Evolutionary conservation across 2,888 invertebrate genomes (phyloP).

Genomic region (Rhorus exstirpatorius): DNA sequence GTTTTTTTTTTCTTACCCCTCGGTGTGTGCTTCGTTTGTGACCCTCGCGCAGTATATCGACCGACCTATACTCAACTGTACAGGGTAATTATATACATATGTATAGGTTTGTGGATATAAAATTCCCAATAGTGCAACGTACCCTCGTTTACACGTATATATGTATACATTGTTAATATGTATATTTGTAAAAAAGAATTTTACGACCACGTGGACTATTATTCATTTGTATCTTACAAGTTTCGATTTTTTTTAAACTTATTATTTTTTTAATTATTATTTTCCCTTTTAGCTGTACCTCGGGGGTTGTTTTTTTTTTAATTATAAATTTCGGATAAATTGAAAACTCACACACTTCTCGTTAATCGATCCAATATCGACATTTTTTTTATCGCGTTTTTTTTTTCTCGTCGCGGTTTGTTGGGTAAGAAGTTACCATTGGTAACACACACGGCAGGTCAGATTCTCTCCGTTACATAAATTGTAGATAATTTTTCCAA

Average conservation of each 20-base stretch:
- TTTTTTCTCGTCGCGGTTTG: background rate
- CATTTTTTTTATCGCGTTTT: background rate
- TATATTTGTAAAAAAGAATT: background rate
- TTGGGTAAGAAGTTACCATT: conserved; percentile 7
- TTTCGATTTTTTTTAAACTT: background rate
- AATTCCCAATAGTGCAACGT: conserved; percentile 57
- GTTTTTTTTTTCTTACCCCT: conserved; percentile 15
- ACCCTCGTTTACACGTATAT: conserved; percentile 16
- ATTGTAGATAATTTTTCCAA: too few species aligned
- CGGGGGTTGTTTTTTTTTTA: background rate
- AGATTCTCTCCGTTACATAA: too few species aligned
- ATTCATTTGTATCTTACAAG: conserved; percentile 15
- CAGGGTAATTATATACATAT: background rate
- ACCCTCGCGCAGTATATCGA: conserved; percentile 58
- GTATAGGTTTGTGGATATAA: background rate
- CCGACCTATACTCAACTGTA: conserved; percentile 58
- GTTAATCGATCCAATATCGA: background rate
- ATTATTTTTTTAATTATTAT: background rate
- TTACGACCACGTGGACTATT: conserved; percentile 52
- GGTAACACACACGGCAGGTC: too few species aligned
- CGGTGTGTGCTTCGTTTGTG: conserved; percentile 9
- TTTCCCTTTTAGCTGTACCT: background rate
- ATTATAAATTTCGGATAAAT: background rate
- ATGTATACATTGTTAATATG: background rate
- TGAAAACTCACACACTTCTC: too few species aligned